Conservation (phyloP, 1,140 invertebrate species). For the Eulimnadia texana region DNA sequence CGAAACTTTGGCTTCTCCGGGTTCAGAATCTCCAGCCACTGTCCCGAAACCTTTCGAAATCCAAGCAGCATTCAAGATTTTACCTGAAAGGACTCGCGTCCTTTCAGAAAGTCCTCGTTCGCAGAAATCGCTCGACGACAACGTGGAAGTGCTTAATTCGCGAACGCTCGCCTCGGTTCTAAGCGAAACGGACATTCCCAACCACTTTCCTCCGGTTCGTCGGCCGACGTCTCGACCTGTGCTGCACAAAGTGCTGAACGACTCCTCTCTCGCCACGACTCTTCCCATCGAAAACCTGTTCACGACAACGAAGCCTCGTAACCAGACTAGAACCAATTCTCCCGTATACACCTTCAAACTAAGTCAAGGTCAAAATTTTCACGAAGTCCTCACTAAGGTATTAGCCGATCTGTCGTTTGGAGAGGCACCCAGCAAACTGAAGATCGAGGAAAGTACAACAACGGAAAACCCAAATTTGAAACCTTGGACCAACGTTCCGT, state of each 20-base stretch:
- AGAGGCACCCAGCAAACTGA: not conserved
- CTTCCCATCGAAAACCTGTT: slow-evolving; percentile 11
- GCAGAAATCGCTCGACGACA: slow-evolving; percentile 5
- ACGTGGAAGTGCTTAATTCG: not conserved
- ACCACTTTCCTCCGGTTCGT: slow-evolving; percentile 2
- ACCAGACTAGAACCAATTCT: slow-evolving; percentile 18
- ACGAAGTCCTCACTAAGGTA: slow-evolving; percentile 22
- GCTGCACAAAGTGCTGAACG: not conserved
- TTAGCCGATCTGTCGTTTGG: slow-evolving; percentile 15
- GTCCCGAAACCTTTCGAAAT: not conserved
- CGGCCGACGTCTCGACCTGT: not conserved
- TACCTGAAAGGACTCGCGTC: not conserved
- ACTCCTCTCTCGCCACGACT: slow-evolving; percentile 9
- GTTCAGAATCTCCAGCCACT: not conserved
- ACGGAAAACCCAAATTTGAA: not conserved
- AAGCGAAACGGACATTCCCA: not conserved
- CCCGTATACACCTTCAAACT: slow-evolving; percentile 24
- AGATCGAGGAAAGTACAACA: not conserved
- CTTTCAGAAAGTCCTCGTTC: not conserved
- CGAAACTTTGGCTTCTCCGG: not conserved
- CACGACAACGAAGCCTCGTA: not conserved
- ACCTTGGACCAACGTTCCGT: slow-evolving; percentile 5
- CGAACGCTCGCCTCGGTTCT: not conserved
- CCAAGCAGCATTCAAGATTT: not conserved
- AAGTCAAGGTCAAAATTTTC: slow-evolving; percentile 22